Evolutionary conservation across 2,888 invertebrate genomes (phyloP).

Genomic region (Bombyx huttoni): DNA sequence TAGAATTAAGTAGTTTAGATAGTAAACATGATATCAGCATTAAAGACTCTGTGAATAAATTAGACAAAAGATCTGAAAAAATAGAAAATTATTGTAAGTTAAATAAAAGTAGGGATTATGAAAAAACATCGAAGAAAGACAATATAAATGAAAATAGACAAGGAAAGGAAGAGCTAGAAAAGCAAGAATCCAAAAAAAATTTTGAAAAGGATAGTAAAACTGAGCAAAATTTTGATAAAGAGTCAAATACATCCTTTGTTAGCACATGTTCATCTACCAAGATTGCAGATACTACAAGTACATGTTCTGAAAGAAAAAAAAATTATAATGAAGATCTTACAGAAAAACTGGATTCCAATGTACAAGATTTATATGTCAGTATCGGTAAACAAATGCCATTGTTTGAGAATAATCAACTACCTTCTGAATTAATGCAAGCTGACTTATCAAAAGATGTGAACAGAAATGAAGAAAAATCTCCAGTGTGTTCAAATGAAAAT

Average conservation of each 20-base stretch:
- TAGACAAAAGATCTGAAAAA: conserved; percentile 61
- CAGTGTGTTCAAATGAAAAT: not conserved
- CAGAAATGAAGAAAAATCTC: not conserved
- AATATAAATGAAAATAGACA: conserved; percentile 19
- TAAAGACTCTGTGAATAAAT: conserved; percentile 31
- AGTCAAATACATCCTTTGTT: not conserved
- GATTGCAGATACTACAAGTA: not conserved
- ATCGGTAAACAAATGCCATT: conserved; percentile 15
- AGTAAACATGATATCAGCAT: conserved; percentile 33
- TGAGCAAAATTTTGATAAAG: conserved; percentile 11
- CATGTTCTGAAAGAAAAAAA: not conserved
- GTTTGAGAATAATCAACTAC: conserved; percentile 13
- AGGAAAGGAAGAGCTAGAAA: conserved; percentile 6
- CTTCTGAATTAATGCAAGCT: conserved; percentile 4
- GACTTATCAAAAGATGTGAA: not conserved
- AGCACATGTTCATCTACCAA: not conserved
- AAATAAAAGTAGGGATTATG: conserved; percentile 63
- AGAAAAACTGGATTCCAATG: conserved; percentile 10
- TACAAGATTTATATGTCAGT: conserved; percentile 30
- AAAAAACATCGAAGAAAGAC: conserved; percentile 33
- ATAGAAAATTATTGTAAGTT: conserved; percentile 68
- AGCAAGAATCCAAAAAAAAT: conserved; percentile 11
- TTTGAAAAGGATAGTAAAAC: conserved; percentile 5
- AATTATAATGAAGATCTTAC: not conserved
- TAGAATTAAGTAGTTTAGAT: conserved; percentile 53